phyloP scores from a whole-genome alignment of 2,888 invertebrate species.

The Gandaritis pyraliata region DNA sequence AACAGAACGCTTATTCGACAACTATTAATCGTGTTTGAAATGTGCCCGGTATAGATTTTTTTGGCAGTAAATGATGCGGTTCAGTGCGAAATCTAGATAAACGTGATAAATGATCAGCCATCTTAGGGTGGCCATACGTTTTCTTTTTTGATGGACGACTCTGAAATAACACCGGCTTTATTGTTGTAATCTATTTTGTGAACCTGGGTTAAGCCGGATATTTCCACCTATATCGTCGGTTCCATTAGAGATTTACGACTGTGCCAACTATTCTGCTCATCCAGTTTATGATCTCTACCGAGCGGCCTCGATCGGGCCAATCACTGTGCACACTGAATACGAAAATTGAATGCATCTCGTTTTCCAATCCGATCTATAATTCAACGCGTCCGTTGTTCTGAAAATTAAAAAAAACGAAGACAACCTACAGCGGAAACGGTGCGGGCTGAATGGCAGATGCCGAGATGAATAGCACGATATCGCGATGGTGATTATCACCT shows the following conservation, averaged over 20 bases:
- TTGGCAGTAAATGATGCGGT: conserved; percentile 66
- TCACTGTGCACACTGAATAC: conserved; percentile 28
- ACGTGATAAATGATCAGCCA: conserved; percentile 69
- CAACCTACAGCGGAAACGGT: conserved; percentile 48
- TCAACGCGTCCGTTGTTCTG: conserved; percentile 11
- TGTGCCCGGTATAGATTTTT: conserved; percentile 63
- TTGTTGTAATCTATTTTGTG: conserved; percentile 52
- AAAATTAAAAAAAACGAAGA: conserved; percentile 25
- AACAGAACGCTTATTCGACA: conserved; percentile 43
- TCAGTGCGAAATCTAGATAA: conserved; percentile 70
- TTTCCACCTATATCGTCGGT: conserved; percentile 40
- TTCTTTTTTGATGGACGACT: conserved; percentile 60
- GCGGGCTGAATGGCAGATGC: conserved; percentile 54
- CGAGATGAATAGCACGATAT: conserved; percentile 47
- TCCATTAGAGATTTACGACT: conserved; percentile 50
- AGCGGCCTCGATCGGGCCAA: conserved; percentile 39
- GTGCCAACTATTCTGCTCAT: conserved; percentile 38
- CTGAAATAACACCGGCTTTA: conserved; percentile 52
- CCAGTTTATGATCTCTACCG: conserved; percentile 37
- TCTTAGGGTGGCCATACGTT: conserved; percentile 62
- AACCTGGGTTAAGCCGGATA: conserved; percentile 43
- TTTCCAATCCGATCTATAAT: conserved; percentile 19
- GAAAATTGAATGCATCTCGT: conserved; percentile 25
- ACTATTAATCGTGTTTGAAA: conserved; percentile 58
- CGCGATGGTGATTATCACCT: conserved; percentile 47